Conservation (phyloP, 2,113 vertebrate species). For the Indicator maculatus region DNA sequence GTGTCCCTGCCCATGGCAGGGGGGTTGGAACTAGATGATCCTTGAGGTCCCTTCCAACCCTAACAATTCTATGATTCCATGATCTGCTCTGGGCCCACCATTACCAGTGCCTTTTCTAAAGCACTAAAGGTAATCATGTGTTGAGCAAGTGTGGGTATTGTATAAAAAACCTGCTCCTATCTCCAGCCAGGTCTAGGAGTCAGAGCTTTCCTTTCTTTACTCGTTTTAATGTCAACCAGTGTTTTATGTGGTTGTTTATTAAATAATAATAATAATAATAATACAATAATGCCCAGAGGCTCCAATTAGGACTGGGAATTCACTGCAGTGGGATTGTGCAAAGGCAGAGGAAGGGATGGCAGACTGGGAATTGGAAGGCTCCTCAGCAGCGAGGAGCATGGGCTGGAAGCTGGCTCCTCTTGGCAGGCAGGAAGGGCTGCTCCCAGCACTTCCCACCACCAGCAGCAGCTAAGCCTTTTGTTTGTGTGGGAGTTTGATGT, state of each 20-base stretch:
- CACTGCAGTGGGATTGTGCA: conserved; percentile 2
- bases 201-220: conserved; percentile 45
- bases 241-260: conserved; percentile 61
- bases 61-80: too few species aligned
- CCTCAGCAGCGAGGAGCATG: neutral
- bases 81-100: fast-evolving
- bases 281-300: conserved; percentile 48
- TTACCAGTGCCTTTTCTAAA: neutral
- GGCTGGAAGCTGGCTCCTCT: neutral
- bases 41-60: too few species aligned
- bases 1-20: too few species aligned
- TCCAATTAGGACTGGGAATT: conserved; percentile 56
- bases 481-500: neutral
- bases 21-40: too few species aligned
- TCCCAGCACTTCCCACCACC: neutral
- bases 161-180: neutral
- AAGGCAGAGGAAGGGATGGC: neutral
- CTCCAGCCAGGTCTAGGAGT: neutral
- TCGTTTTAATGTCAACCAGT: conserved; percentile 38
- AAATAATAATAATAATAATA: conserved; percentile 54
- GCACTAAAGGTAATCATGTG: neutral
- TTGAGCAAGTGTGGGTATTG: neutral
- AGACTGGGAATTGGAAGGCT: neutral
- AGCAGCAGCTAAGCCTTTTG: neutral
- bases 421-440: neutral